These are phyloP conservation scores for Neoaliturus tenellus DNA, from an alignment of 2,888 invertebrate species.

Conservation along the genomic window DNA sequence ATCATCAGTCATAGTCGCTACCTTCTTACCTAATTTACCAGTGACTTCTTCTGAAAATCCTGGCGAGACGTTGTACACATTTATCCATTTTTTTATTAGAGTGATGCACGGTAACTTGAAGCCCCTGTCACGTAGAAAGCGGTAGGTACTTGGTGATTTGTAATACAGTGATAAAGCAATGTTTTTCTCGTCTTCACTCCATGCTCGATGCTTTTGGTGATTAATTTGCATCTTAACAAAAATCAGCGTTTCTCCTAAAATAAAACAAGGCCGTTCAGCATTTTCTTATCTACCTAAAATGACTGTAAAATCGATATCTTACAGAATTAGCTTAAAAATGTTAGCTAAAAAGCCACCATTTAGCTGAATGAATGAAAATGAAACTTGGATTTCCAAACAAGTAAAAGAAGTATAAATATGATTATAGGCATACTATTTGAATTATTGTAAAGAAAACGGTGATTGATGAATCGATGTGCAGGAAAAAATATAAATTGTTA, in stretches of 20 bases:
- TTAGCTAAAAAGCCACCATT: too few species aligned
- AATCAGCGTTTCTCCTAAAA: not conserved
- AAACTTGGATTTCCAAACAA: too few species aligned
- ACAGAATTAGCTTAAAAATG: too few species aligned
- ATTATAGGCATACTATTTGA: too few species aligned
- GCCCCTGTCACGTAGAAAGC: slow-evolving; percentile 20
- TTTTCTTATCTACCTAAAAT: too few species aligned
- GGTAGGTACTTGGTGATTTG: slow-evolving; percentile 6
- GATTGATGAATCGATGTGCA: too few species aligned
- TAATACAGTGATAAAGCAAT: slow-evolving; percentile 7
- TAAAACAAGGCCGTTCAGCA: too few species aligned
- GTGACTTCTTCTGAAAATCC: not conserved
- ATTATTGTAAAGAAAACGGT: too few species aligned
- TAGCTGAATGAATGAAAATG: too few species aligned
- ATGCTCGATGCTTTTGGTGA: not conserved
- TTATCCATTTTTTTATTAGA: slow-evolving; percentile 25
- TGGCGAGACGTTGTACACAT: not conserved
- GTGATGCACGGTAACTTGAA: slow-evolving; percentile 22
- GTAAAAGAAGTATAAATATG: too few species aligned
- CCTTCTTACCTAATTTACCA: not conserved
- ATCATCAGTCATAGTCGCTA: slow-evolving; percentile 13
- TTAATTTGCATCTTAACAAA: slow-evolving; percentile 1
- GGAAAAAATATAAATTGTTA: too few species aligned
- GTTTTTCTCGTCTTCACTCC: slow-evolving; percentile 31
- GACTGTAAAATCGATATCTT: too few species aligned